phyloP scores from a whole-genome alignment of 2,113 vertebrate species.

The Chrysochloris asiatica region DNA sequence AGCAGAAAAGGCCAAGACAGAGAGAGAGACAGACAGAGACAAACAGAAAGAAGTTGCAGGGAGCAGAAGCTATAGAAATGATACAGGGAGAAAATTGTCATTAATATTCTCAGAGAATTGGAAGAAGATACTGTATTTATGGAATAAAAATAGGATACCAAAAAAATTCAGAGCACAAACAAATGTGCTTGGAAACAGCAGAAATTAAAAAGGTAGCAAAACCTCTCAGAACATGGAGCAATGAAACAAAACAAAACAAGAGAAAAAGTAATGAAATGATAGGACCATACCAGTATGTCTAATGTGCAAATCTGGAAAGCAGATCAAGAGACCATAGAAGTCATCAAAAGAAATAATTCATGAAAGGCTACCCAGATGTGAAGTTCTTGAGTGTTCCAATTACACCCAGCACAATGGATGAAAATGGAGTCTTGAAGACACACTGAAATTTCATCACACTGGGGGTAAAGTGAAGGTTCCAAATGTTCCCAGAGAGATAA shows the following conservation, averaged over 20 bases:
- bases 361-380: neutral
- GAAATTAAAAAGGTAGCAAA: neutral
- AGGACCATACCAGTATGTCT: neutral
- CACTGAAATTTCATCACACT: neutral
- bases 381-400: neutral
- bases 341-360: neutral
- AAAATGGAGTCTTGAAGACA: neutral
- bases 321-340: neutral
- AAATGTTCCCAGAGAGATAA: neutral
- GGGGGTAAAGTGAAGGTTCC: neutral
- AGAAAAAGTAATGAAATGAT: neutral
- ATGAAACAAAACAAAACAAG: neutral
- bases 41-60: neutral
- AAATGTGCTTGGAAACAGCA: neutral
- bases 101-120: neutral
- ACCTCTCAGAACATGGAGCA: neutral
- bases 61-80: neutral
- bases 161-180: neutral
- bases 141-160: neutral
- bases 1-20: neutral
- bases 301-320: neutral
- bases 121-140: neutral
- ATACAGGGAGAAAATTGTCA: neutral
- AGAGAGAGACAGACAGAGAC: neutral
- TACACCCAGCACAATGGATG: neutral